Percentiles rank a stretch among this genome's conserved stretches.
Evolutionary conservation across 2,888 invertebrate species (phyloP).

Genomic region (Calliscelio sp.): DNA sequence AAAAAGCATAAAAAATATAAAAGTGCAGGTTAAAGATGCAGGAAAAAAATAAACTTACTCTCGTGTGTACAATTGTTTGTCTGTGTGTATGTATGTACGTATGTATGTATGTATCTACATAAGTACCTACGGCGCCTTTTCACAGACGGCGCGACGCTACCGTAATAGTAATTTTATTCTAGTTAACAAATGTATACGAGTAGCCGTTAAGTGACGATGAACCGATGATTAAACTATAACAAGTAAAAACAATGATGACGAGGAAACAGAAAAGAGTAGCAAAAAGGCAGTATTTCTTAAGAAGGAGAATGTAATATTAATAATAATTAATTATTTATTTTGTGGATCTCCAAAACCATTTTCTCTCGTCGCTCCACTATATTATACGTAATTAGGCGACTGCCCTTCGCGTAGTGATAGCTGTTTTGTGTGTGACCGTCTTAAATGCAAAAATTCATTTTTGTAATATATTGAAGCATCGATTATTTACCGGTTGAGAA

Average conservation of each 20-base stretch:
- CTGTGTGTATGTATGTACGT: slow-evolving; percentile 72
- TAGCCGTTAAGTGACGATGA: slow-evolving; percentile 83
- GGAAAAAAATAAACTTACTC: slow-evolving; percentile 66
- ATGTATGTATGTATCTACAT: slow-evolving; percentile 81
- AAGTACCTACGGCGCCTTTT: slow-evolving; percentile 77
- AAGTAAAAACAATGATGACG: slow-evolving; percentile 62
- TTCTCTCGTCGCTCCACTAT: slow-evolving; percentile 84
- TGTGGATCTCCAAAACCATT: slow-evolving; percentile 83
- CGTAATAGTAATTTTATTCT: slow-evolving; percentile 84
- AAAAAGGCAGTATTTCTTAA: slow-evolving; percentile 85
- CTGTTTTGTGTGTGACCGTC: slow-evolving; percentile 82
- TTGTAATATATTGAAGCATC: slow-evolving; percentile 85
- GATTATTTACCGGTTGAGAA: slow-evolving; percentile 79
- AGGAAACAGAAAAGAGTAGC: slow-evolving; percentile 70
- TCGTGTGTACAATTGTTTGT: slow-evolving; percentile 68
- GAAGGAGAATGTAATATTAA: slow-evolving; percentile 84
- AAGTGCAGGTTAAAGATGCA: slow-evolving; percentile 1
- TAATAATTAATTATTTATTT: slow-evolving; percentile 86
- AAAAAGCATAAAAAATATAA: slow-evolving; percentile 43
- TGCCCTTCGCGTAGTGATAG: slow-evolving; percentile 80
- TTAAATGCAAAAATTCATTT: slow-evolving; percentile 79
- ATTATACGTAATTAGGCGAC: slow-evolving; percentile 81
- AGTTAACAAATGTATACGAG: slow-evolving; percentile 86
- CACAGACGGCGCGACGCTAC: slow-evolving; percentile 77
- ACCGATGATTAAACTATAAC: slow-evolving; percentile 74